Conservation (phyloP, 2,797 vertebrate species). For the Taeniopygia guttata region DNA sequence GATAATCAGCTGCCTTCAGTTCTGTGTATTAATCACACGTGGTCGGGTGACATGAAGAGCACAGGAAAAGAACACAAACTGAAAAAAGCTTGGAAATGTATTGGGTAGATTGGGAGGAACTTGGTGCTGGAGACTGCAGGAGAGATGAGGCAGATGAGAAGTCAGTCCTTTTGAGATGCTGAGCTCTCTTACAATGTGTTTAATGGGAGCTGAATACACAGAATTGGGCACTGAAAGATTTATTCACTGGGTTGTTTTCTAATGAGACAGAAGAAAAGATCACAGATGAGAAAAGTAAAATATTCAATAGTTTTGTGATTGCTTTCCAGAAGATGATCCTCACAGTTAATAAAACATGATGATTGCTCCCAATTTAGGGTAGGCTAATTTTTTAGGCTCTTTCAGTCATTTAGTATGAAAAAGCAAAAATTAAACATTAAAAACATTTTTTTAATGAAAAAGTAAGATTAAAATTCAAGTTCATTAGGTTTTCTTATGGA, state of each 20-base stretch:
- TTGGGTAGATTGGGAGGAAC: not conserved
- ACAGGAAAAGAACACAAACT: not conserved
- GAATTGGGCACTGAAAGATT: constrained; percentile 38
- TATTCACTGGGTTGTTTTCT: constrained; percentile 56
- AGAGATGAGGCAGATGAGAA: not conserved
- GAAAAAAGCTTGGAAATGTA: not conserved
- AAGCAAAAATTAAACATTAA: constrained; percentile 45
- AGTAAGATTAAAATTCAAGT: not conserved
- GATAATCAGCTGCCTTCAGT: not conserved
- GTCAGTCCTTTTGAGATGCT: not conserved
- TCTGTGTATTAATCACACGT: not conserved
- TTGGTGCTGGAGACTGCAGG: not conserved
- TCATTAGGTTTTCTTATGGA: constrained; percentile 9
- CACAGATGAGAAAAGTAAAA: constrained; percentile 59
- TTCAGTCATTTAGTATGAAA: constrained; percentile 12
- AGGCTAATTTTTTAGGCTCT: not conserved
- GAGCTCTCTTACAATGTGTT: not conserved
- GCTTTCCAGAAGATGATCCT: constrained; percentile 47
- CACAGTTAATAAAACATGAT: constrained; percentile 57
- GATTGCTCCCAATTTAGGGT: constrained; percentile 41
- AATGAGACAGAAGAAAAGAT: constrained; percentile 63
- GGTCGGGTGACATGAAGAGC: not conserved
- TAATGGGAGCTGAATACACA: constrained; percentile 25
- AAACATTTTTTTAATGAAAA: not conserved
- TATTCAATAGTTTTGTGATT: constrained; percentile 64